These are phyloP conservation scores for Reticulitermes lucifugus DNA, from an alignment of 2,888 invertebrate species.

Conservation along the genomic window DNA sequence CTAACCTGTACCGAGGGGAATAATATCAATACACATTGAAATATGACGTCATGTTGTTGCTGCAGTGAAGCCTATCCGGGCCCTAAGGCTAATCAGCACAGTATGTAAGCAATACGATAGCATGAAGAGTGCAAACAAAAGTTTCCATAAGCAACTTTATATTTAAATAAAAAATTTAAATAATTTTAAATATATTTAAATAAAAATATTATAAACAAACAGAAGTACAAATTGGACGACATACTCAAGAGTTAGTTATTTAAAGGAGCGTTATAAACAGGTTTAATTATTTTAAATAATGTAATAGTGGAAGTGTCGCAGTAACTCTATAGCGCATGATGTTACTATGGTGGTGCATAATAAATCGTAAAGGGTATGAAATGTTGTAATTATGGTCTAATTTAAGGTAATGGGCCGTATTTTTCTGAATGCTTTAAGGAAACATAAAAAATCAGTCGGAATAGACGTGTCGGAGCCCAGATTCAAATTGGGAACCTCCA, in stretches of 20 bases:
- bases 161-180: slow-evolving; percentile 16
- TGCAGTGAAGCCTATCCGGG: neutral
- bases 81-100: neutral
- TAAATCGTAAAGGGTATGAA: too few species aligned
- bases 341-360: too few species aligned
- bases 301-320: too few species aligned
- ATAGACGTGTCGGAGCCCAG: too few species aligned
- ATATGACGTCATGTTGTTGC: neutral
- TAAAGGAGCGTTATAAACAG: neutral
- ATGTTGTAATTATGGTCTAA: too few species aligned
- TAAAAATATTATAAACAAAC: neutral
- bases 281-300: too few species aligned
- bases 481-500: too few species aligned
- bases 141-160: neutral
- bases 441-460: too few species aligned
- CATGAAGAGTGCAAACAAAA: neutral
- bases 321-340: too few species aligned
- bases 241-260: neutral
- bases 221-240: neutral
- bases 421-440: too few species aligned
- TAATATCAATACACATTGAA: slow-evolving; percentile 1
- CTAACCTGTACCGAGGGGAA: neutral
- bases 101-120: neutral
- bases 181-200: too few species aligned
- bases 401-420: too few species aligned